Conservation (phyloP, 1,140 invertebrate genomes). For the Micrasema minimum region DNA sequence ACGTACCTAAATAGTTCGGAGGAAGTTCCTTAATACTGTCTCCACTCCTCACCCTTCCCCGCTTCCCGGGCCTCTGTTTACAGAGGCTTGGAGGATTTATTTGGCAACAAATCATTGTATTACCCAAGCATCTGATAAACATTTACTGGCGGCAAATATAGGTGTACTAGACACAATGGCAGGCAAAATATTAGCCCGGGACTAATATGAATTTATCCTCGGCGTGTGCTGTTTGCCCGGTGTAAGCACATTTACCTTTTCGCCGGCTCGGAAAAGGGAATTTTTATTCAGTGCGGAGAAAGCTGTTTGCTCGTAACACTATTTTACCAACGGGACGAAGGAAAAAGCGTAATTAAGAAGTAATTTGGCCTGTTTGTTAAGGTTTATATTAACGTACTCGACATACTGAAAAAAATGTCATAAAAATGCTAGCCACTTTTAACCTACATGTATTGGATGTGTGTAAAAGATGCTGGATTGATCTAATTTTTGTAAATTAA, state of each 20-base stretch:
- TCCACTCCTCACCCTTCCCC: conserved; percentile 13
- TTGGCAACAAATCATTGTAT: conserved; percentile 54
- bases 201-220: conserved; percentile 53
- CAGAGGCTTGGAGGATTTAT: conserved; percentile 53
- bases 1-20: too few relatives aligned
- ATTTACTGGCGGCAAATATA: conserved; percentile 53
- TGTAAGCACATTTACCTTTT: conserved; percentile 49
- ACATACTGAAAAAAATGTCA: too few relatives aligned
- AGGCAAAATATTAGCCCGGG: conserved; percentile 52
- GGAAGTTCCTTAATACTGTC: neutral
- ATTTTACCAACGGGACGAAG: neutral
- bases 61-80: conserved; percentile 46
- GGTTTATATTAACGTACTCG: too few relatives aligned
- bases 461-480: too few relatives aligned
- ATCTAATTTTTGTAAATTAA: too few relatives aligned
- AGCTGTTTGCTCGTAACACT: conserved; percentile 11
- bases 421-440: too few relatives aligned
- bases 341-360: neutral
- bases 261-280: neutral
- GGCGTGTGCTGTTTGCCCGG: conserved; percentile 47
- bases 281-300: conserved; percentile 21
- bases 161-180: conserved; percentile 53
- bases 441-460: too few relatives aligned
- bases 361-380: too few relatives aligned
- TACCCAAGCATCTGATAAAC: conserved; percentile 52